phyloP scores from a whole-genome alignment of 2,113 vertebrate species.

The Halcyon malimbica region DNA sequence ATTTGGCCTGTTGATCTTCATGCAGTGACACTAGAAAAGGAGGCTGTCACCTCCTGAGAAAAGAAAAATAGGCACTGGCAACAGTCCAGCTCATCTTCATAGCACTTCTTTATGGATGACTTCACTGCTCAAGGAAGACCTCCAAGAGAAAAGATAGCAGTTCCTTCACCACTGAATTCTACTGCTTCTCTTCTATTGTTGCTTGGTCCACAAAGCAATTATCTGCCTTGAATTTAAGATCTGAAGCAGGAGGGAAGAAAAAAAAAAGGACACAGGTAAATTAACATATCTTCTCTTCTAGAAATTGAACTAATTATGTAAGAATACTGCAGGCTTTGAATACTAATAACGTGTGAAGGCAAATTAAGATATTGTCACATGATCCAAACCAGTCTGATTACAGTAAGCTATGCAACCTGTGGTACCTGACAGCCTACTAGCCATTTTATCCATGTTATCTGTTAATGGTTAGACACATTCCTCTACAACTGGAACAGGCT shows the following conservation, averaged over 20 bases:
- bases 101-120: background rate
- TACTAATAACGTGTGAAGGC: background rate
- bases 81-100: background rate
- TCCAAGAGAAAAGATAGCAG: background rate
- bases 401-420: background rate
- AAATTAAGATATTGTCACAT: background rate
- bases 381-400: background rate
- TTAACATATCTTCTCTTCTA: background rate
- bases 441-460: background rate
- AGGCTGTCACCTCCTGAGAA: background rate
- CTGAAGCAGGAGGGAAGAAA: background rate
- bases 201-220: background rate
- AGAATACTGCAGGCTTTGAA: background rate
- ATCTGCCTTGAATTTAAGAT: background rate
- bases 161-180: background rate
- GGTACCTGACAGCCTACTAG: background rate
- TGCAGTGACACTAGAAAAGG: background rate
- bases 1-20: background rate
- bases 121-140: background rate
- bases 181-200: background rate
- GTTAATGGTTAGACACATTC: background rate
- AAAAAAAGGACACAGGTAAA: background rate
- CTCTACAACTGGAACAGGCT: background rate
- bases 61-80: background rate
- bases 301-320: background rate